Percentiles rank a stretch among this genome's conserved stretches.
Conservation (phyloP, 2,888 invertebrate genomes). For the Capitulum mitella region DNA sequence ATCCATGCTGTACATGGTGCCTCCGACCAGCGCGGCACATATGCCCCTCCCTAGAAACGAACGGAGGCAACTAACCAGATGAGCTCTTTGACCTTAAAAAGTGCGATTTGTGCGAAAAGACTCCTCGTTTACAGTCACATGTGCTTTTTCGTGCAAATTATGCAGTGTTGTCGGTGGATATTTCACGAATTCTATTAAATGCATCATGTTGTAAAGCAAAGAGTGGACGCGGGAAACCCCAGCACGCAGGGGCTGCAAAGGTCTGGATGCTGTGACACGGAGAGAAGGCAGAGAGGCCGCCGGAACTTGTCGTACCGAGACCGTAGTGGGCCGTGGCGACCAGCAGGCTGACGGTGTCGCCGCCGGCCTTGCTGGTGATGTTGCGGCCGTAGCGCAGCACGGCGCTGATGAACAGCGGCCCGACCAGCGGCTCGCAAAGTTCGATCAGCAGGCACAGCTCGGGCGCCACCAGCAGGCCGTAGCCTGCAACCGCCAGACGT, state of each 20-base stretch:
- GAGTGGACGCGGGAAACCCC: neutral
- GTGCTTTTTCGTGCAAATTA: neutral
- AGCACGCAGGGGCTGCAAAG: too few relatives aligned
- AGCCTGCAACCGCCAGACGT: too few relatives aligned
- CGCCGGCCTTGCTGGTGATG: conserved; percentile 9
- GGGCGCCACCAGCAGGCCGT: neutral
- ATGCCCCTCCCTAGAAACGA: neutral
- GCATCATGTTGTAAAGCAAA: neutral
- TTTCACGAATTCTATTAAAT: neutral
- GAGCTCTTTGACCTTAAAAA: neutral
- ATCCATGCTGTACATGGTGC: neutral
- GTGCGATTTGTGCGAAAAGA: neutral
- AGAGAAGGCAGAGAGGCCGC: too few relatives aligned
- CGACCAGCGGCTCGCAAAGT: neutral
- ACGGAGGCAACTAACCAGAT: neutral
- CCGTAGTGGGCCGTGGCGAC: conserved; percentile 1
- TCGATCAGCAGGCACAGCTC: neutral
- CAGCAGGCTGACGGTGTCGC: neutral
- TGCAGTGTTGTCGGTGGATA: neutral
- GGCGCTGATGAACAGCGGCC: conserved; percentile 13
- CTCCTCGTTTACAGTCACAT: neutral
- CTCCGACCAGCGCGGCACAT: neutral
- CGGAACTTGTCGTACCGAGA: neutral
- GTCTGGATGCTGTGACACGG: too few relatives aligned
- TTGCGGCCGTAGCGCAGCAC: neutral